A percentile compares a stretch with the other conserved stretches of the same genome.
These are phyloP conservation scores for Omphaloscelis lunosa DNA, from an alignment of 2,888 invertebrate genomes.

Conservation along the genomic window DNA sequence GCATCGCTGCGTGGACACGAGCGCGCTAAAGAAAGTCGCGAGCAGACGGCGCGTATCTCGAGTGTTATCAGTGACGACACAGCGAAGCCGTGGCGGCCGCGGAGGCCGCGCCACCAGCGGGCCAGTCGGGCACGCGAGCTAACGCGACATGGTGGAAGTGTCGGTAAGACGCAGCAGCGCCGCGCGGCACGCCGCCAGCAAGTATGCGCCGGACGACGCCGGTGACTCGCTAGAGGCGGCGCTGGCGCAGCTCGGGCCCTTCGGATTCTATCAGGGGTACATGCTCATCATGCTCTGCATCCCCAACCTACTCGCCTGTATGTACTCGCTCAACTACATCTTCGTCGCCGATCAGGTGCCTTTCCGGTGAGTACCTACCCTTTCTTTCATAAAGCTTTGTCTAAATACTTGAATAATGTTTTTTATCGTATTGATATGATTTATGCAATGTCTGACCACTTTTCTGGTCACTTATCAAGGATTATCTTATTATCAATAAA, in stretches of 20 bases:
- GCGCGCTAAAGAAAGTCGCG: slow-evolving; percentile 1
- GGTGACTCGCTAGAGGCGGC: slow-evolving; percentile 79
- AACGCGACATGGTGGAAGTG: slow-evolving; percentile 35
- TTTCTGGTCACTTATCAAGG: slow-evolving; percentile 13
- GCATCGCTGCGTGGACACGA: not conserved
- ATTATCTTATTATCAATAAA: slow-evolving; percentile 29
- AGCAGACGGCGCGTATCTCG: slow-evolving; percentile 16
- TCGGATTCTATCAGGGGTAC: slow-evolving; percentile 85
- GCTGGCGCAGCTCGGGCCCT: slow-evolving; percentile 83
- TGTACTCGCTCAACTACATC: slow-evolving; percentile 90
- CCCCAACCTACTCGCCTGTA: slow-evolving; percentile 89
- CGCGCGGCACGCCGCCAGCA: slow-evolving; percentile 18
- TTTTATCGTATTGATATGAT: slow-evolving; percentile 3
- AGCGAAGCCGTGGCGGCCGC: not conserved
- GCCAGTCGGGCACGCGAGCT: slow-evolving; percentile 21
- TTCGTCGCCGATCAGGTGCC: slow-evolving; percentile 90
- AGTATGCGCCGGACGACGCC: slow-evolving; percentile 27
- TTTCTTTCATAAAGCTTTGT: slow-evolving; percentile 2
- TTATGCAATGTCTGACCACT: slow-evolving; percentile 9
- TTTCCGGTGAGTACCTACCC: slow-evolving; percentile 85
- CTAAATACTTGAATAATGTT: not conserved
- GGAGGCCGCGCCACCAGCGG: not conserved
- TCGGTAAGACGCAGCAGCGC: slow-evolving; percentile 7
- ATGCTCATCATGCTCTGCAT: slow-evolving; percentile 81
- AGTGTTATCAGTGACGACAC: slow-evolving; percentile 42